Evolutionary conservation across 2,113 vertebrate genomes (phyloP), one percentile per base, ranked within the genome.

Genomic region (Phyllostomus discolor): DNA sequence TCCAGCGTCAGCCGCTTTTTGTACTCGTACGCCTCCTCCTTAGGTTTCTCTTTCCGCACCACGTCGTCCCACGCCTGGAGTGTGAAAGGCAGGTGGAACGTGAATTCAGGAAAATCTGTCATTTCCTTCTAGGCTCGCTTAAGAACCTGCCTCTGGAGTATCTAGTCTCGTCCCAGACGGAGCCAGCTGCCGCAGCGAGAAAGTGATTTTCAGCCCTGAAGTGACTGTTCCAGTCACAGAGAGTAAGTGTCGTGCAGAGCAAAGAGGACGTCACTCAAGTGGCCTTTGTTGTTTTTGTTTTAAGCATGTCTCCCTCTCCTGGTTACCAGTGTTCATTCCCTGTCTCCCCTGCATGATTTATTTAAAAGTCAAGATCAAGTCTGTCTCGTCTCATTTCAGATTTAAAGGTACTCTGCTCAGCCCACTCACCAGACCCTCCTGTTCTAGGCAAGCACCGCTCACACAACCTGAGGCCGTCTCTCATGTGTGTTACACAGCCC

Each of bases 1-100:
- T 99, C 99, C 98, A 99, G 97, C 1, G 99, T 99, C 48, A 99
- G 95, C 28, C 99, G 98, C 97, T 99, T 99, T 94, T 99, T 99
- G 94, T 99, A 99, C 59, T 99, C 99, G 98, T 99, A 99, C 1
- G 98, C 98, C 4, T 99, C 99, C 76, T 99, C 99, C 95, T 99
- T 99, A 0, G 99, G 99, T 85, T 99, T 99, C 97, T 99, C 99
- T 96, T 99, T 99, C 1, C 99, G 99, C 48, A 99, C 99, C 7
- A 99, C 99, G 54, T 99, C 99, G 95, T 99, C 99, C 99, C 99
- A 99, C 0, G 99, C 99, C 99, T 99, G 66, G 91, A 72, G 95
- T 2, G 95, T 38, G 97, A 67, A 82, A 26, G 24, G n/a, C 7
- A 11, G 9, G 52, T 10, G 62, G 43, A 82, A 78, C 3, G 12